Evolutionary conservation across 2,797 vertebrate species (phyloP).

Genomic region (Mormyrus proboscirostris): DNA sequence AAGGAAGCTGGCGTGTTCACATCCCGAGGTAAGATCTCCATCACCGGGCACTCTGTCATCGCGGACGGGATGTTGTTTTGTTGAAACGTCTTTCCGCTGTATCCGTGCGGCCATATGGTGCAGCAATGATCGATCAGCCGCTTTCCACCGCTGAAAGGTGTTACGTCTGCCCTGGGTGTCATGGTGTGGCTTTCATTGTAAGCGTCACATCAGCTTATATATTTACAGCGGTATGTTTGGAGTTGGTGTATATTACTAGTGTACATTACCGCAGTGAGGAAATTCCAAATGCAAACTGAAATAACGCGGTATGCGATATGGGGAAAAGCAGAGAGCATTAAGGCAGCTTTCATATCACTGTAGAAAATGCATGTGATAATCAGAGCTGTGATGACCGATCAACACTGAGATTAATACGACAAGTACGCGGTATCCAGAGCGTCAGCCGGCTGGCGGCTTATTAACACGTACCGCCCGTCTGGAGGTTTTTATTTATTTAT

Average conservation of each 20-base stretch:
- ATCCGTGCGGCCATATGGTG: not conserved
- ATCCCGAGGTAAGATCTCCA: not conserved
- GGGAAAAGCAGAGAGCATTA: not conserved
- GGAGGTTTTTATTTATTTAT: not conserved
- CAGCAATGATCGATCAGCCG: not conserved
- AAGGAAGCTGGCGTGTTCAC: conserved; percentile 1
- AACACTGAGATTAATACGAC: not conserved
- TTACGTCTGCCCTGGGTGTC: not conserved
- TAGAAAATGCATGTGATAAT: not conserved
- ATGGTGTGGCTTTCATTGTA: not conserved
- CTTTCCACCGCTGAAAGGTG: not conserved
- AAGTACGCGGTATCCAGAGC: not conserved
- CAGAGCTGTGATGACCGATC: not conserved
- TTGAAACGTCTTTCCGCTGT: not conserved
- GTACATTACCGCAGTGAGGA: not conserved
- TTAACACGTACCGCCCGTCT: not conserved
- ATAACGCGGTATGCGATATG: not conserved
- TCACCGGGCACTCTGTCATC: not conserved
- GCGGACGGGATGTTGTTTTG: not conserved
- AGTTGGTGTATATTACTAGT: not conserved
- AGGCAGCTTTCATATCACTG: not conserved
- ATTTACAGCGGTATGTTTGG: not conserved
- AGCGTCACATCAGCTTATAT: not conserved
- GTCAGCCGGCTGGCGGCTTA: not conserved
- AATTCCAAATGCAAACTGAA: not conserved